A percentile compares a stretch with the other conserved stretches of the same genome.
Evolutionary conservation across 2,888 invertebrate species (phyloP).

Genomic region (Rhabditophanes sp.): DNA sequence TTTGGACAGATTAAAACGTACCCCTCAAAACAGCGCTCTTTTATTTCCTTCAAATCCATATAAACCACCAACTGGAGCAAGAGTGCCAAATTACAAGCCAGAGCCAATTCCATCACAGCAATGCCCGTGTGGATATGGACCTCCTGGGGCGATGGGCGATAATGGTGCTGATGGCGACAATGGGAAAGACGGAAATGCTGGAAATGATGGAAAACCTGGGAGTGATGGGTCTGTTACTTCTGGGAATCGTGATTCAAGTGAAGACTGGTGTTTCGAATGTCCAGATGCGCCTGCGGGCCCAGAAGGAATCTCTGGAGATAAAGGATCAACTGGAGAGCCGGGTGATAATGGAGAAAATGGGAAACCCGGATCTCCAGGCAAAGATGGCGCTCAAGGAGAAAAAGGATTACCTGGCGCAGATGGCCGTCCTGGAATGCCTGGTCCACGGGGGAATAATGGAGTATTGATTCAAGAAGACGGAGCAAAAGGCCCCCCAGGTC

Average conservation of each 20-base stretch:
- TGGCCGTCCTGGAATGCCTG: neutral
- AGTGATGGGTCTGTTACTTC: neutral
- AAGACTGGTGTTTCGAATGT: neutral
- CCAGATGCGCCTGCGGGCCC: constrained; percentile 7
- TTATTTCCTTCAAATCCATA: too few relatives aligned
- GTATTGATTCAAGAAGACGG: constrained; percentile 1
- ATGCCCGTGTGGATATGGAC: too few relatives aligned
- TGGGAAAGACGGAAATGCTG: constrained; percentile 5
- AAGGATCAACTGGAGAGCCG: constrained; percentile 15
- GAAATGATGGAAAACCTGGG: constrained; percentile 4
- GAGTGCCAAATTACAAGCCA: too few relatives aligned
- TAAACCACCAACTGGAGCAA: too few relatives aligned
- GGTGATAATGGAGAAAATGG: constrained; percentile 17
- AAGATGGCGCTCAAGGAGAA: constrained; percentile 13
- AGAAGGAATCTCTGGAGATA: constrained; percentile 5
- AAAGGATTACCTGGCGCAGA: too few relatives aligned
- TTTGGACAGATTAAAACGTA: too few relatives aligned
- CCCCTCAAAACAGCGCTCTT: too few relatives aligned
- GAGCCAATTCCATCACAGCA: too few relatives aligned
- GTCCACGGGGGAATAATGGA: neutral
- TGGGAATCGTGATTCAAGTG: too few relatives aligned
- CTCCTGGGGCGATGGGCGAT: constrained; percentile 12
- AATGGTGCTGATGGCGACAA: constrained; percentile 9
- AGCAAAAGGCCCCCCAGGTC: constrained; percentile 13
- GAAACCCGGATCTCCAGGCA: constrained; percentile 13